Conservation (phyloP, 2,888 invertebrate species). For the Lithosia quadra region DNA sequence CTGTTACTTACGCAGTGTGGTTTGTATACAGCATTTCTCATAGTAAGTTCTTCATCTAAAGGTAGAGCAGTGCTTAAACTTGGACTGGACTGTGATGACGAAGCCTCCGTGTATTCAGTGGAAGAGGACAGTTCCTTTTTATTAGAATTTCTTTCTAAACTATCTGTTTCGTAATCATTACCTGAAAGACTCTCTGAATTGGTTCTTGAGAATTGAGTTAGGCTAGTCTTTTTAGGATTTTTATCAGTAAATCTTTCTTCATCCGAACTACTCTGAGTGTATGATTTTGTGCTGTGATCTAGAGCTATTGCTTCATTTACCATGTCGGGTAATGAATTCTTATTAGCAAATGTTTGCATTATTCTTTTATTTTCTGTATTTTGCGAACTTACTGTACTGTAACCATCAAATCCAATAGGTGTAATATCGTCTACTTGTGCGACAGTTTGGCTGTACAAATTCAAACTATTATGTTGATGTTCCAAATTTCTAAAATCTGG, state of each 20-base stretch:
- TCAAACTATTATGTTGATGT: slow-evolving; percentile 58
- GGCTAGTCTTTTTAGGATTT: slow-evolving; percentile 39
- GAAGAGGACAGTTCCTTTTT: slow-evolving; percentile 87
- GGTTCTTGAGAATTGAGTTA: slow-evolving; percentile 69
- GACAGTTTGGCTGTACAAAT: slow-evolving; percentile 68
- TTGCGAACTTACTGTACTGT: slow-evolving; percentile 62
- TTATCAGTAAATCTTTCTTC: slow-evolving; percentile 72
- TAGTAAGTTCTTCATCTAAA: slow-evolving; percentile 93
- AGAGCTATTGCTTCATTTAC: slow-evolving; percentile 89
- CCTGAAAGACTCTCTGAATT: slow-evolving; percentile 76
- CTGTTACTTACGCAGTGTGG: slow-evolving; percentile 87
- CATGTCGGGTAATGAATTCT: slow-evolving; percentile 87
- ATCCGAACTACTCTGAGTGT: slow-evolving; percentile 77
- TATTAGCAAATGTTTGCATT: slow-evolving; percentile 65
- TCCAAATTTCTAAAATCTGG: slow-evolving; percentile 71
- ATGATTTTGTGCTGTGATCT: slow-evolving; percentile 79
- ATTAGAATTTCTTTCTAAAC: slow-evolving; percentile 88
- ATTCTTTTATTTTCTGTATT: slow-evolving; percentile 61
- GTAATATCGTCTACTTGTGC: slow-evolving; percentile 69
- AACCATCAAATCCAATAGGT: slow-evolving; percentile 67
- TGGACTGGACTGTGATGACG: slow-evolving; percentile 91
- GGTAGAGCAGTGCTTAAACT: slow-evolving; percentile 91
- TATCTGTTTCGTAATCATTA: slow-evolving; percentile 91
- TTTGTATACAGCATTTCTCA: slow-evolving; percentile 92
- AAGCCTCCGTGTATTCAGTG: slow-evolving; percentile 88